Base-by-base conservation (phyloP, 2,888 invertebrate genomes). In the Drosophila affinis region DNA sequence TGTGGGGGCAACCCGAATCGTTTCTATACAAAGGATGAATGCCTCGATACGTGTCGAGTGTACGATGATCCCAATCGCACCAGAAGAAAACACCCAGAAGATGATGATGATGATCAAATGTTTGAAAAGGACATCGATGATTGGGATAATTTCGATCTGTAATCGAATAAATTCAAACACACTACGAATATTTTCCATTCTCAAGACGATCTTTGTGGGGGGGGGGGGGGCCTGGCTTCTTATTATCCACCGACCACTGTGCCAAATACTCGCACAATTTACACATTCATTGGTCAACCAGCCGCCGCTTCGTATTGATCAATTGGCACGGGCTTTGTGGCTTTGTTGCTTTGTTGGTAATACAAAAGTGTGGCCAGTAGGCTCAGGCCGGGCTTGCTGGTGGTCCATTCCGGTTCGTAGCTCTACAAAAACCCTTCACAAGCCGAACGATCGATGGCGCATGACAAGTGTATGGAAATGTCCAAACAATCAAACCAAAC, bases 381-480 rank as follows among this genome's bases (percentile, higher is more conserved):
- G 39, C 39, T 39, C 12, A 14, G 39, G 17, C 56, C 48, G 49
- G 58, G 61, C 48, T 46, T 59, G 59, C 54, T 68, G 55, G 55
- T 65, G 65, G 67, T 49, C 71, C 56, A 70, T 70, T 67, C 61
- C 59, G 53, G 70, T 54, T 69, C 27, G 61, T 34, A 65, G 72
- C 83, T 79, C 79, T 79, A 75, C 60, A 59, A 62, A 65, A 62
- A 77, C 59, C 44, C 51, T 60, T 46, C 68, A 71, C 67, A 34
- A 29, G 18, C 48, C 52, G 46, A 44, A 39, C 60, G 18, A 65
- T 32, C 65, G 44, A 32, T 54, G 65, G 55, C 65, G 48, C 62
- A 76, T 76, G 79, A 79, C 82, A 74, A 85, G 80, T 81, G 82
- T 79, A 79, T 81, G 77, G 59, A 82, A 79, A 85, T 72, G 63